These are phyloP conservation scores for Aix galericulata DNA, from an alignment of 2,113 vertebrate genomes.

Conservation along the genomic window DNA sequence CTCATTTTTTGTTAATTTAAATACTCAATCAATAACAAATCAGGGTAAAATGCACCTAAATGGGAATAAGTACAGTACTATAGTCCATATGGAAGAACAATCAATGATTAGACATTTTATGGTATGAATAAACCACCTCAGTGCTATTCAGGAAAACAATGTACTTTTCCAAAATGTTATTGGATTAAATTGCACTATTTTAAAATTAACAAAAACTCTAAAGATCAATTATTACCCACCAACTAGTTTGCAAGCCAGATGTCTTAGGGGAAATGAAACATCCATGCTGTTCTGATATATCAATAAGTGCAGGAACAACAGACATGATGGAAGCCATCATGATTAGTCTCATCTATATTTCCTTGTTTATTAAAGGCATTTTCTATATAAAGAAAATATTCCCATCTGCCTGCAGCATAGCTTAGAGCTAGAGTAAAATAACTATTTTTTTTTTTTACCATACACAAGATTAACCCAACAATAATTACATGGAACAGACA, in stretches of 20 bases:
- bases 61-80: background rate
- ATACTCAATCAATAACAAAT: background rate
- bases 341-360: slow-evolving; percentile 39
- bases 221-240: background rate
- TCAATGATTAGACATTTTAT: background rate
- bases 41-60: background rate
- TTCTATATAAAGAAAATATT: slow-evolving; percentile 63
- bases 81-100: background rate
- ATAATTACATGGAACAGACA: slow-evolving; percentile 15
- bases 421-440: background rate
- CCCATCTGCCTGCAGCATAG: slow-evolving; percentile 53
- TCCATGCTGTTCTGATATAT: slow-evolving; percentile 31
- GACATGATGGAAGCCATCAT: slow-evolving; percentile 14
- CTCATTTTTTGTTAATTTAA: background rate
- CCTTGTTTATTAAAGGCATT: slow-evolving; percentile 58
- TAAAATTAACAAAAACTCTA: slow-evolving; percentile 35
- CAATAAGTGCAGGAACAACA: slow-evolving; percentile 13
- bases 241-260: background rate
- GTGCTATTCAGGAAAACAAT: background rate
- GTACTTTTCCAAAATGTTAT: background rate
- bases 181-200: background rate
- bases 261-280: background rate
- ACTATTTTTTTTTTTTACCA: background rate
- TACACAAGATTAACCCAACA: slow-evolving; percentile 15
- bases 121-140: background rate